phyloP scores from a whole-genome alignment of 2,797 vertebrate genomes.

The Thripadectes ignobilis region DNA sequence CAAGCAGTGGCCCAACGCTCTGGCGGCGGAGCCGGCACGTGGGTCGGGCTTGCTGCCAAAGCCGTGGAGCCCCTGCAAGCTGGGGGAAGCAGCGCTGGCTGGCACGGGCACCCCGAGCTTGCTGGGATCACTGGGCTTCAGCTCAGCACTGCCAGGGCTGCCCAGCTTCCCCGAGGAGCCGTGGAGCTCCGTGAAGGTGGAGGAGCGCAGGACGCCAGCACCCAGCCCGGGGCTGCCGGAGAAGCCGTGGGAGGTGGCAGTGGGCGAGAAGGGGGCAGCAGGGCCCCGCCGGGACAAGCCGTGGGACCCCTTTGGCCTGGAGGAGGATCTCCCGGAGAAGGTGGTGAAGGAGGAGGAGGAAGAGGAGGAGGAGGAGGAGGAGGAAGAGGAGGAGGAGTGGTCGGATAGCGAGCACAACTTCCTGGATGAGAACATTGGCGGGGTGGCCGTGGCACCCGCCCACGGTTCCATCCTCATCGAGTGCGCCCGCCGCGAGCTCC shows the following conservation, averaged over 20 bases:
- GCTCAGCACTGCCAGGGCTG: constrained; percentile 64
- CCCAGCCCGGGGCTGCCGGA: constrained; percentile 82
- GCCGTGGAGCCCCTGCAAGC: constrained; percentile 78
- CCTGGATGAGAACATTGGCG: constrained; percentile 94
- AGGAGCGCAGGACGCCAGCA: constrained; percentile 82
- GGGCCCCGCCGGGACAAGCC: constrained; percentile 68
- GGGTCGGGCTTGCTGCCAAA: constrained; percentile 1
- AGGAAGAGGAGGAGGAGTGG: constrained; percentile 88
- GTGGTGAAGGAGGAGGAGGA: constrained; percentile 63
- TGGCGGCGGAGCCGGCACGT: not conserved
- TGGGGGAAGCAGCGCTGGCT: constrained; percentile 29
- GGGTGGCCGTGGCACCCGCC: constrained; percentile 92
- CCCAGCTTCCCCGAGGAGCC: constrained; percentile 83
- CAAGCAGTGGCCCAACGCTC: not conserved
- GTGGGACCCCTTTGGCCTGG: constrained; percentile 82
- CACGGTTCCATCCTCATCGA: constrained; percentile 96
- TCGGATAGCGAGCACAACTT: constrained; percentile 99
- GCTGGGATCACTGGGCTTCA: constrained; percentile 74
- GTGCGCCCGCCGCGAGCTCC: constrained; percentile 93
- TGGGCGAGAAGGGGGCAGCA: not conserved
- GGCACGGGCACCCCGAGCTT: constrained; percentile 60
- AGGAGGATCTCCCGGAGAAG: constrained; percentile 76
- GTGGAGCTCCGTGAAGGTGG: constrained; percentile 82
- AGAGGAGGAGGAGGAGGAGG: constrained; percentile 60
- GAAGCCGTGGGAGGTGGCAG: constrained; percentile 83